phyloP scores from a whole-genome alignment of 2,113 vertebrate genomes.

The Apistogramma diplotaenia region DNA sequence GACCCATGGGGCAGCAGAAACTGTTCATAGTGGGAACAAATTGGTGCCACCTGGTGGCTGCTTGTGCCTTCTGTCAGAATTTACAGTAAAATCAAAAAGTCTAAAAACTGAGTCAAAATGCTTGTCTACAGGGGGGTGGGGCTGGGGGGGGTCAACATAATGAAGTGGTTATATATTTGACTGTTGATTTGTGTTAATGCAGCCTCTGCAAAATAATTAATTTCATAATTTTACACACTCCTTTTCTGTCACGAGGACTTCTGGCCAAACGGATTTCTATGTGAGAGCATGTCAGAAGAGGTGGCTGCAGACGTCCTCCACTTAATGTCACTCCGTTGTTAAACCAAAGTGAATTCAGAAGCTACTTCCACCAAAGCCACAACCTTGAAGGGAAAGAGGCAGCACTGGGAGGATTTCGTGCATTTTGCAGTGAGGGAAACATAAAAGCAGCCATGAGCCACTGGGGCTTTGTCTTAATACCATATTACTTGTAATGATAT shows the following conservation, averaged over 20 bases:
- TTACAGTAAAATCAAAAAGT: neutral
- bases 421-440: neutral
- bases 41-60: neutral
- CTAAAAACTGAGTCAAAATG: neutral
- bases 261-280: fast-evolving
- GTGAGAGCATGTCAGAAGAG: neutral
- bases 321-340: neutral
- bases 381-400: neutral
- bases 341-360: neutral
- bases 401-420: neutral
- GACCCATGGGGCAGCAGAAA: too few species aligned
- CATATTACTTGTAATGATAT: neutral
- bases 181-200: neutral
- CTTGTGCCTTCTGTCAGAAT: fast-evolving
- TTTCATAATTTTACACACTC: neutral
- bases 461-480: neutral
- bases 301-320: neutral
- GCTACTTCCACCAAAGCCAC: neutral
- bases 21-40: neutral
- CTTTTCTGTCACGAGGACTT: neutral
- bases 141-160: too few species aligned
- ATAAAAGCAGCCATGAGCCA: neutral
- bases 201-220: fast-evolving
- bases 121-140: too few species aligned
- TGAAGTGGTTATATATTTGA: neutral